Evolutionary conservation across 2,888 invertebrate genomes (phyloP).

Genomic region (Drosophila borborema): DNA sequence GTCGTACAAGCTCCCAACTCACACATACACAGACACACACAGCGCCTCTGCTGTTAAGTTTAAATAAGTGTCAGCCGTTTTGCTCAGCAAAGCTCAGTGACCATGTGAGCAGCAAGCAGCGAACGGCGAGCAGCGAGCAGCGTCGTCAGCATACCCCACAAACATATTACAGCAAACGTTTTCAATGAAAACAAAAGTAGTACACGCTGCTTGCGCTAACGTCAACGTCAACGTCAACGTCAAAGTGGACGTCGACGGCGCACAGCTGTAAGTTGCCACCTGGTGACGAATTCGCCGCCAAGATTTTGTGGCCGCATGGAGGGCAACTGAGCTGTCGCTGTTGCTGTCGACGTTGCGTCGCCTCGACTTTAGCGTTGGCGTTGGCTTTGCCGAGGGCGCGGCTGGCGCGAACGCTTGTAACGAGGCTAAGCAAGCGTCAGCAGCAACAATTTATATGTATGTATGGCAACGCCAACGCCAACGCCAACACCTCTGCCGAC

Average conservation of each 20-base stretch:
- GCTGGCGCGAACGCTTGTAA: constrained; percentile 67
- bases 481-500: constrained; percentile 38
- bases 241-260: constrained; percentile 12
- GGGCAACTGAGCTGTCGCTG: constrained; percentile 55
- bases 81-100: constrained; percentile 76
- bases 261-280: constrained; percentile 60
- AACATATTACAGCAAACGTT: constrained; percentile 79
- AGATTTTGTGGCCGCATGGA: constrained; percentile 66
- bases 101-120: constrained; percentile 69
- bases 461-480: constrained; percentile 38
- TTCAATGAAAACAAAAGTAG: constrained; percentile 80
- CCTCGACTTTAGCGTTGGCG: constrained; percentile 29
- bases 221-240: constrained; percentile 28
- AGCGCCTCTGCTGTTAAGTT: constrained; percentile 46
- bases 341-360: constrained; percentile 5
- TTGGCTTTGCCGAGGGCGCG: constrained; percentile 77
- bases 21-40: constrained; percentile 18
- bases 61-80: constrained; percentile 61
- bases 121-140: constrained; percentile 21
- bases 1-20: constrained; percentile 39
- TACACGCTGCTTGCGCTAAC: constrained; percentile 64
- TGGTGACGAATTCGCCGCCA: constrained; percentile 71
- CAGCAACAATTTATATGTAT: constrained; percentile 27
- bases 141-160: constrained; percentile 66
- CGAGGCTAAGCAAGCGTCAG: constrained; percentile 69